These are phyloP conservation scores for Drosophila pseudotakahashii DNA, from an alignment of 2,888 invertebrate species.

Conservation along the genomic window DNA sequence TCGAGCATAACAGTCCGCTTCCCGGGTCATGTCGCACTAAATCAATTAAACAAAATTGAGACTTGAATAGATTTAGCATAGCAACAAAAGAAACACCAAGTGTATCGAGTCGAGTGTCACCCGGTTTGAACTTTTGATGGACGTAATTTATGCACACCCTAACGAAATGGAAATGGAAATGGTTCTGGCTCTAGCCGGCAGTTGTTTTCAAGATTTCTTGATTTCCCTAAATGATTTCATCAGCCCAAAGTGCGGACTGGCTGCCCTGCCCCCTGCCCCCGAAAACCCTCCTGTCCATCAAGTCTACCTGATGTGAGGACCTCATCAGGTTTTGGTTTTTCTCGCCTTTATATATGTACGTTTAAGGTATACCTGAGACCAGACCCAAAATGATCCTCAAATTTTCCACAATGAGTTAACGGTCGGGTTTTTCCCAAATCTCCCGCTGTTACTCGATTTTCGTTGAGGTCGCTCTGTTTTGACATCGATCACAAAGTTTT, in stretches of 20 bases:
- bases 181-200: constrained; percentile 1
- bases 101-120: constrained; percentile 22
- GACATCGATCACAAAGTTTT: constrained; percentile 28
- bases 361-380: neutral
- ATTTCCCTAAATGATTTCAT: constrained; percentile 75
- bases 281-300: constrained; percentile 7
- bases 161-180: constrained; percentile 14
- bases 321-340: constrained; percentile 36
- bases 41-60: constrained; percentile 60
- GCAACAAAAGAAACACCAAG: constrained; percentile 14
- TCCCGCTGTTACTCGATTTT: constrained; percentile 17
- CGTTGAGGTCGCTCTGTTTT: constrained; percentile 37
- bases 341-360: constrained; percentile 18
- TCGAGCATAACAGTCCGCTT: constrained; percentile 7
- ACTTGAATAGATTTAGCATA: constrained; percentile 40
- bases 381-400: constrained; percentile 65
- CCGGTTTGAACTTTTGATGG: constrained; percentile 11
- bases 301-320: constrained; percentile 34
- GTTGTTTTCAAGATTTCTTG: constrained; percentile 47
- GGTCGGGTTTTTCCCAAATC: constrained; percentile 61
- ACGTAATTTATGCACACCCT: constrained; percentile 48
- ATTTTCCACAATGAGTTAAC: constrained; percentile 73
- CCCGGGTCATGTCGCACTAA: constrained; percentile 49
- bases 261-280: constrained; percentile 7
- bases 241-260: constrained; percentile 62